phyloP scores from a whole-genome alignment of 2,113 vertebrate genomes.

The Pongo abelii region DNA sequence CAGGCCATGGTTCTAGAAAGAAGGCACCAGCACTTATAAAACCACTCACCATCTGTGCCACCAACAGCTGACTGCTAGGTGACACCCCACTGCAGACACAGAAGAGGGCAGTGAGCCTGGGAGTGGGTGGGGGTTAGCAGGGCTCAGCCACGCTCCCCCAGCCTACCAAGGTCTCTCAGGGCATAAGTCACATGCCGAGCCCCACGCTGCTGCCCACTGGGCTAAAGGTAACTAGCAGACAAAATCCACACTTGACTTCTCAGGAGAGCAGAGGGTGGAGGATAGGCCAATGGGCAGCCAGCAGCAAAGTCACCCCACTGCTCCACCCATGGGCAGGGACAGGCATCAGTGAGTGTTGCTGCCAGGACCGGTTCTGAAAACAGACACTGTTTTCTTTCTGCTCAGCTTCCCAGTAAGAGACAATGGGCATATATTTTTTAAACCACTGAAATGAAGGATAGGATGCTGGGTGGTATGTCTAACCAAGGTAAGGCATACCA shows the following conservation, averaged over 20 bases:
- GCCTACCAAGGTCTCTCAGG: constrained; percentile 84
- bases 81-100: constrained; percentile 67
- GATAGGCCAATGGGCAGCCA: constrained; percentile 86
- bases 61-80: constrained; percentile 58
- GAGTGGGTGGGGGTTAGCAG: not conserved
- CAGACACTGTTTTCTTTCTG: constrained; percentile 76
- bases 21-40: constrained; percentile 54
- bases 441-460: constrained; percentile 11
- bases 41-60: constrained; percentile 45
- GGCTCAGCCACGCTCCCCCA: constrained; percentile 75
- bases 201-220: constrained; percentile 82
- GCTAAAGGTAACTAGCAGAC: constrained; percentile 89
- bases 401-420: constrained; percentile 44
- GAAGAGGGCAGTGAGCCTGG: not conserved
- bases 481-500: not conserved
- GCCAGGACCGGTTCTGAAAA: constrained; percentile 57
- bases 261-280: constrained; percentile 63
- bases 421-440: constrained; percentile 40
- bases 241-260: constrained; percentile 84
- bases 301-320: constrained; percentile 86
- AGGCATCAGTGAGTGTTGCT: constrained; percentile 53
- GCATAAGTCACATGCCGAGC: constrained; percentile 82
- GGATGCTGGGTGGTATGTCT: not conserved
- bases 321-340: constrained; percentile 74
- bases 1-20: constrained; percentile 8